Base-by-base conservation (phyloP, 37 sponge, comb jelly and placozoan genomes). In the Axinella damicornis region DNA sequence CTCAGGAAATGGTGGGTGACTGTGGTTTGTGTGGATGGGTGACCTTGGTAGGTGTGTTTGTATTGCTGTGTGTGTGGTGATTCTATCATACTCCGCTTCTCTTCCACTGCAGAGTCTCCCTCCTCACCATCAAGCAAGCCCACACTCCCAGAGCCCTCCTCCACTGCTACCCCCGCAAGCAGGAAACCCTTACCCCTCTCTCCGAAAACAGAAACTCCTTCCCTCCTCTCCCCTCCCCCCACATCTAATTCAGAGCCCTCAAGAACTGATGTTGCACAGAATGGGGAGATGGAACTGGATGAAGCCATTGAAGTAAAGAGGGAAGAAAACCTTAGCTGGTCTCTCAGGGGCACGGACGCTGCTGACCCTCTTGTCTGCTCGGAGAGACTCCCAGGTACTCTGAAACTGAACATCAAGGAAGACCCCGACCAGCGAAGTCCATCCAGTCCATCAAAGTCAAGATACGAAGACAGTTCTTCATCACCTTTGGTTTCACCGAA, bases 291-390 rank as follows among this genome's bases (percentile, higher is more conserved):
- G 37, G 85, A 65, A 24, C 52, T 20, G 39, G 61, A 69, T 53
- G 22, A 53, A 19, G 60, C 28, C 17, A 59, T 69, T 18, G 30
- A 57, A 59, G 78, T 85, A 18, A 77, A 85, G 71, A 46, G 53
- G 53, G 86, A 69, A 60, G 72, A 69, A 62, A 82, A 80, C 53
- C 1, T 9, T 32, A 46, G 64, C 21, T 82, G 73, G 73, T 6
- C 27, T 6, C 77, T n/a, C 35, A 57, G 62, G 65, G 31, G 18
- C 22, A 5, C 24, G 31, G 12, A 19, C 21, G 2, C 66, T 2
- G 16, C 69, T 6, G 53, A 33, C 53, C 31, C 38, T 33, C 70
- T 80, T 0, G 19, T 69, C 57, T 70, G 69, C 53, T 33, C 70
- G 2, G 81, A 80, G 81, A 80, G 56, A 56, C 31, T 80, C n/a